Evolutionary conservation across 2,113 vertebrate genomes (phyloP).

Genomic region (Morone saxatilis): DNA sequence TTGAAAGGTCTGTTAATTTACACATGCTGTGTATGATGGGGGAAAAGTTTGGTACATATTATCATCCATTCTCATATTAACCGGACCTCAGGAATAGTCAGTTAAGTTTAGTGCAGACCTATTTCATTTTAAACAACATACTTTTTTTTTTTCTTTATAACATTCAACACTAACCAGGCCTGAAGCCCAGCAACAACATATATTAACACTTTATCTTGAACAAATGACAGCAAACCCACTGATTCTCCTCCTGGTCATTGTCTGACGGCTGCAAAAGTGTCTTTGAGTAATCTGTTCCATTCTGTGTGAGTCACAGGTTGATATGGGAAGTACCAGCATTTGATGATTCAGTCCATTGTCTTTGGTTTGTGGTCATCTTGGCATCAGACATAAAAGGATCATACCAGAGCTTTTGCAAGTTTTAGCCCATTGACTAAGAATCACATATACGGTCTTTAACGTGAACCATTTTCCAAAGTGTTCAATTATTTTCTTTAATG

Average conservation of each 20-base stretch:
- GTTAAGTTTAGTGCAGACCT: constrained; percentile 46
- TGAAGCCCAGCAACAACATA: neutral
- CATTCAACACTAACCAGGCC: constrained; percentile 41
- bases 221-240: constrained; percentile 27
- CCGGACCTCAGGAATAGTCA: constrained; percentile 24
- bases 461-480: constrained; percentile 56
- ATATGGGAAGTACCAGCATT: constrained; percentile 59
- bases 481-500: neutral
- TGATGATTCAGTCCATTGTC: constrained; percentile 55
- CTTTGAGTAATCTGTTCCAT: constrained; percentile 31
- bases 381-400: constrained; percentile 23
- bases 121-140: constrained; percentile 32
- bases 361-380: constrained; percentile 71
- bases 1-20: constrained; percentile 35
- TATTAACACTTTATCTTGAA: constrained; percentile 53
- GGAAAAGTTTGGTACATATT: constrained; percentile 29
- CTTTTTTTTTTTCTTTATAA: constrained; percentile 35
- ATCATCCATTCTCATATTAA: constrained; percentile 12
- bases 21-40: neutral
- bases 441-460: neutral
- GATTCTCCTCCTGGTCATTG: constrained; percentile 36
- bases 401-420: constrained; percentile 31
- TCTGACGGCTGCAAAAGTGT: constrained; percentile 23
- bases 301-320: constrained; percentile 32
- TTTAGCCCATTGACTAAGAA: constrained; percentile 21